Conservation (phyloP, 2,888 invertebrate species). For the Phymatocera aterrima region DNA sequence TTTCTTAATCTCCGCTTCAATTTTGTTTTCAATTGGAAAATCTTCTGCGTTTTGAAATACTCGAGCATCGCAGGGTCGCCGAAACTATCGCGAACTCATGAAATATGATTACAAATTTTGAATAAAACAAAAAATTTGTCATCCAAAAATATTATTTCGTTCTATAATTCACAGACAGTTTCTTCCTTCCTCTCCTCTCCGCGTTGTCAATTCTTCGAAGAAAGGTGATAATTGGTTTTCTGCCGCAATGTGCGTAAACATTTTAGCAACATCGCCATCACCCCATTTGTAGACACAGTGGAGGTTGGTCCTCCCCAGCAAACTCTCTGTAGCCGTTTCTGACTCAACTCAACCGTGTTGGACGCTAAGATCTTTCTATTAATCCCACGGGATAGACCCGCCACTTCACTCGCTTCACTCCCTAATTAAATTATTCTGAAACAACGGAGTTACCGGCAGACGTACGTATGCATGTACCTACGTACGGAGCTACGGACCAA, state of each 20-base stretch:
- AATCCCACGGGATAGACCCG: conserved; percentile 69
- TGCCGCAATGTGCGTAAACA: conserved; percentile 14
- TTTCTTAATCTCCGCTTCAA: neutral
- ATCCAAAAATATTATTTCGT: too few species aligned
- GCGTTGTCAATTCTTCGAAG: too few species aligned
- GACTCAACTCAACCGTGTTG: conserved; percentile 42
- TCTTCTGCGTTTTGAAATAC: neutral
- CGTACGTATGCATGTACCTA: conserved; percentile 27
- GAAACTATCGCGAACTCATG: too few species aligned
- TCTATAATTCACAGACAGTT: too few species aligned
- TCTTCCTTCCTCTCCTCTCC: too few species aligned
- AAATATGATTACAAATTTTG: too few species aligned
- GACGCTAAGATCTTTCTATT: conserved; percentile 65
- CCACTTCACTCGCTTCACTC: conserved; percentile 64
- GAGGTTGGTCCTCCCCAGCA: neutral
- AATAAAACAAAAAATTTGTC: too few species aligned
- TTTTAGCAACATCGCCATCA: conserved; percentile 19
- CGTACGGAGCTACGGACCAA: conserved; percentile 34
- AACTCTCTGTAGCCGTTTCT: conserved; percentile 12
- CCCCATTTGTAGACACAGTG: conserved; percentile 23
- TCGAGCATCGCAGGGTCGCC: neutral
- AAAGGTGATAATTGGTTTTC: too few species aligned
- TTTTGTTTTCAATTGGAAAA: neutral
- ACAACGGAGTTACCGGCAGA: conserved; percentile 52
- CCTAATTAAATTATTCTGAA: conserved; percentile 71